Evolutionary conservation across 2,113 vertebrate species (phyloP).

Genomic region (Oncorhynchus tshawytscha): DNA sequence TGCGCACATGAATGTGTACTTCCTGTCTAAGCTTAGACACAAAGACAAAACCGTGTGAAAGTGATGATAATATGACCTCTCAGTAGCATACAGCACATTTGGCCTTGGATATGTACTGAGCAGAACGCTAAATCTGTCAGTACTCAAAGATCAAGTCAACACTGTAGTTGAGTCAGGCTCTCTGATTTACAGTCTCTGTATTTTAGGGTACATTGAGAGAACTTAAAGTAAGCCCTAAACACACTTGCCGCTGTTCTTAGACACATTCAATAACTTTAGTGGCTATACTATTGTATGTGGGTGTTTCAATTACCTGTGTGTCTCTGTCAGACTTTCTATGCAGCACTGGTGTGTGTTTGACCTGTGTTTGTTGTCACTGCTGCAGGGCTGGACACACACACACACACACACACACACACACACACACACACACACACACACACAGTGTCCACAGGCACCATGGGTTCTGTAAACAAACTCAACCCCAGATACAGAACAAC

Average conservation of each 20-base stretch:
- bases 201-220: neutral
- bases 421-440: neutral
- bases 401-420: neutral
- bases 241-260: neutral
- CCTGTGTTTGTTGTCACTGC: neutral
- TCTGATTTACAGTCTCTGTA: neutral
- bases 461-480: neutral
- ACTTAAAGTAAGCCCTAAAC: neutral
- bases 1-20: neutral
- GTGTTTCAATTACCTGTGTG: neutral
- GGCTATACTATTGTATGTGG: neutral
- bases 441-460: neutral
- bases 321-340: neutral
- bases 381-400: neutral
- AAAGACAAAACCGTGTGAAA: neutral
- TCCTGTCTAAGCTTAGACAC: conserved; percentile 1
- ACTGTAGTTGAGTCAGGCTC: neutral
- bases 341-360: neutral
- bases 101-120: neutral
- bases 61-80: neutral
- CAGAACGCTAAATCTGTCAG: neutral
- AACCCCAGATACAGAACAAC: neutral
- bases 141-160: neutral
- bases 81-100: neutral
- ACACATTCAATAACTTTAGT: neutral